Evolutionary conservation across 2,888 invertebrate genomes (phyloP), one percentile per base, ranked within the genome.

Genomic region (Ectropis crepuscularia): DNA sequence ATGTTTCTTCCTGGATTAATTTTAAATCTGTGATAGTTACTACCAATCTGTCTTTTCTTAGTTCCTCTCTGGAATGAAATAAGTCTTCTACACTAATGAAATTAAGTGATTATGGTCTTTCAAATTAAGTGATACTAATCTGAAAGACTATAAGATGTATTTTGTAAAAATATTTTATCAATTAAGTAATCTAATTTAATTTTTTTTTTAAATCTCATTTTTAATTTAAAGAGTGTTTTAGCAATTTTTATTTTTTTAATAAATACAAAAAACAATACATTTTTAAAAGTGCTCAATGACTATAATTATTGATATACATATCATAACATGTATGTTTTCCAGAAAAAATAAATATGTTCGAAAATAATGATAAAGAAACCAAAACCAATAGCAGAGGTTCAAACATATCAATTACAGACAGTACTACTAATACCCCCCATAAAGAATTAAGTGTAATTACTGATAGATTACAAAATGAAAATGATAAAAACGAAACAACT

Each of bases 321-420:
- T 43, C 39, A 47, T 51, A 47, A 36, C 9, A 12, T 60, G 10
- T 45, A 59, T 57, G 63, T 71, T 65, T 87, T 87, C 57, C 87
- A 92, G 92, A 92, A 68, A 92, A 90, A 92, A 92, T 92, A 89
- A 92, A 76, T 74, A 86, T 92, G 86, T 92, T 92, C 79, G 92
- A 92, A 75, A 91, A 87, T 53, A 71, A 69, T 59, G 88, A 88
- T 73, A 87, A 82, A 85, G 87, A 87, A 67, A 73, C 75, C 69
- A 82, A 71, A 75, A 74, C 87, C 72, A 85, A 85, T 73, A 77
- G 79, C 72, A 90, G 88, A 86, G 74, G 89, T 77, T 77, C 79
- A 67, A 88, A 80, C 77, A 74, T 89, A 73, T 82, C 85, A 70
- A 77, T 89, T 83, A 87, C 87, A 82, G 86, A 83, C 70, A 83